Evolutionary conservation across 2,888 invertebrate genomes (phyloP).

Genomic region (Penaeus monodon): DNA sequence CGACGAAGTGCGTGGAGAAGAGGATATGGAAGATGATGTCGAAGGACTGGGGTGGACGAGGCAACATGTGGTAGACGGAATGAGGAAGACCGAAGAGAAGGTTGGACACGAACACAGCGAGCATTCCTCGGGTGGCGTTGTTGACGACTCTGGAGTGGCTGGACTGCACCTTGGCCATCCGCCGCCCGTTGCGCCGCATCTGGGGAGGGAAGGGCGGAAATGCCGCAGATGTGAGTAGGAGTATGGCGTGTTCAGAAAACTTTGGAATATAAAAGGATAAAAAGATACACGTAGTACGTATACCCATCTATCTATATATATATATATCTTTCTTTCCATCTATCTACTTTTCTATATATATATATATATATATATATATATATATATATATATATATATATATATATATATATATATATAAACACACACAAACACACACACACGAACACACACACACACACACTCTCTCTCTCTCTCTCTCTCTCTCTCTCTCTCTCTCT

Average conservation of each 20-base stretch:
- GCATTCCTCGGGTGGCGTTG: slow-evolving; percentile 29
- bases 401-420: too few species aligned
- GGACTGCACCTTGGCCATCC: background rate
- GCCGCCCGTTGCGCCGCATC: slow-evolving; percentile 13
- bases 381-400: too few species aligned
- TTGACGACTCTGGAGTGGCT: background rate
- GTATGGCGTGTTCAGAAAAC: background rate
- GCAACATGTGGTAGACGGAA: slow-evolving; percentile 23
- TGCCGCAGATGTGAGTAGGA: background rate
- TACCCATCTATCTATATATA: background rate
- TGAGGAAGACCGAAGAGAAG: slow-evolving; percentile 23
- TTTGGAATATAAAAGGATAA: background rate
- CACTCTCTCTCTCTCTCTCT: too few species aligned
- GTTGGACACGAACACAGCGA: slow-evolving; percentile 32
- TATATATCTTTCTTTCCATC: too few species aligned
- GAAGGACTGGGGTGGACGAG: background rate
- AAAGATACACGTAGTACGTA: background rate
- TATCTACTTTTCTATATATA: too few species aligned
- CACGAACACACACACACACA: too few species aligned
- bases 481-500: too few species aligned
- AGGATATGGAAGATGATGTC: slow-evolving; percentile 25
- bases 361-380: too few species aligned
- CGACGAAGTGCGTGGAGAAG: slow-evolving; percentile 39
- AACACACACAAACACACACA: too few species aligned
- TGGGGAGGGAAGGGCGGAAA: background rate